Conservation (phyloP, 2,888 invertebrate genomes). For the Ferdinandea cuprea region DNA sequence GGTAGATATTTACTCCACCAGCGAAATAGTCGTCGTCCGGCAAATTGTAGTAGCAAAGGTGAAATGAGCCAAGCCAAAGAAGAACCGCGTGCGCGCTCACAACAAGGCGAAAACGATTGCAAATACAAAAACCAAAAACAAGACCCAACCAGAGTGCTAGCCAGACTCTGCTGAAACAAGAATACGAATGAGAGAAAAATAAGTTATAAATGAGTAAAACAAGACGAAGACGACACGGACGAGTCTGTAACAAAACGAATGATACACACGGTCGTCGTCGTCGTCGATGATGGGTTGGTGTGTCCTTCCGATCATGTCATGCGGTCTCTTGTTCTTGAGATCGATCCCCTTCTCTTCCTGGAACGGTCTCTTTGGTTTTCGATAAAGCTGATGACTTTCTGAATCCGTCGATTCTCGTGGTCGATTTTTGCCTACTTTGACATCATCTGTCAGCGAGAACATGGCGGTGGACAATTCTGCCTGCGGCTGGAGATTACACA, state of each 20-base stretch:
- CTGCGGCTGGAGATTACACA: slow-evolving; percentile 53
- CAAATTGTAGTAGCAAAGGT: slow-evolving; percentile 26
- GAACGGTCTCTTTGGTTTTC: slow-evolving; percentile 3
- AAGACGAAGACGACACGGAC: no score
- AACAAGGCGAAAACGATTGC: slow-evolving; percentile 3
- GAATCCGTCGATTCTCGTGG: slow-evolving; percentile 26
- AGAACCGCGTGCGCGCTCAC: slow-evolving; percentile 12
- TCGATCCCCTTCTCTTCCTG: neutral
- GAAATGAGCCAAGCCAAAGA: slow-evolving; percentile 12
- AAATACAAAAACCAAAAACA: neutral
- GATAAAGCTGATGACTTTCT: slow-evolving; percentile 63
- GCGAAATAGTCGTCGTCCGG: slow-evolving; percentile 43
- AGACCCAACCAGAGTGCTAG: neutral
- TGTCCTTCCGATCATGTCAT: slow-evolving; percentile 75
- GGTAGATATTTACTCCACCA: slow-evolving; percentile 24
- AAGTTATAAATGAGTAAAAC: slow-evolving; percentile 63
- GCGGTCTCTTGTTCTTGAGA: slow-evolving; percentile 43
- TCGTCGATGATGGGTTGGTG: slow-evolving; percentile 50
- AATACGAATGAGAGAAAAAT: slow-evolving; percentile 37
- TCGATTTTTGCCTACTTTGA: slow-evolving; percentile 73
- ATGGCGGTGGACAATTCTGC: slow-evolving; percentile 65
- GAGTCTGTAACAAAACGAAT: slow-evolving; percentile 73
- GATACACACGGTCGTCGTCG: slow-evolving; percentile 59
- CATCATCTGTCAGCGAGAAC: slow-evolving; percentile 70
- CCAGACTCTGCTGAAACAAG: slow-evolving; percentile 8